Base-by-base conservation (phyloP, 2,797 vertebrate species). In the Natrix natrix region DNA sequence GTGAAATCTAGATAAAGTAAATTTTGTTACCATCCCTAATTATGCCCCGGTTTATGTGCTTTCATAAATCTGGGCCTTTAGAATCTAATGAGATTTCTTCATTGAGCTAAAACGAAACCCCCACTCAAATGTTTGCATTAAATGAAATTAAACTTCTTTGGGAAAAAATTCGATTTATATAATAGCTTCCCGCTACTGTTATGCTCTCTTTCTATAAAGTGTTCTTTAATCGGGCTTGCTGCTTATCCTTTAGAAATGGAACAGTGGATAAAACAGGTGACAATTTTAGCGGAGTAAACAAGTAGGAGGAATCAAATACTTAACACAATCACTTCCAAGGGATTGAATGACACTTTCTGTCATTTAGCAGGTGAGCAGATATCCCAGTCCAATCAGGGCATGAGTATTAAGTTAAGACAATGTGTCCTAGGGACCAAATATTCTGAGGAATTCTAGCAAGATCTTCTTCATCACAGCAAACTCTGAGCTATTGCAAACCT, bases 311-410 rank as follows among this genome's bases (percentile, higher is more conserved):
- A 78, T 32, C 69, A 37, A 43, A 78, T 78, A 11, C 37, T 24
- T 83, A 48, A 78, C 92, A 95, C 94, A 94, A 43, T 95, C 92
- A 69, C 93, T 95, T 94, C 54, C 86, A 66, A 54, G 5, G 16
- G 32, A 96, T 96, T 96, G 94, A 96, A 94, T 88, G 20, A 37
- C 5, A 54, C 3, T 88, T 37, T 56, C 54, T 88, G 55, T 48
- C 43, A 83, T 83, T 43, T 48, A 83, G 37, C 20, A 83, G 37
- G 32, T 74, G 66, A 83, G 74, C 74, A 83, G 74, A 48, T 10
- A 83, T 24, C 74, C 74, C 74, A 48, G 20, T 48, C 60, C 10
- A 61, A 26, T 60, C 59, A 60, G 24, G 22, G 59, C 8, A 10
- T 24, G 22, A 60, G 22, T 60, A 22, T 43, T 83, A 83, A 83